Base-by-base conservation (phyloP, 2,113 vertebrate species). In the Prionailurus viverrinus region DNA sequence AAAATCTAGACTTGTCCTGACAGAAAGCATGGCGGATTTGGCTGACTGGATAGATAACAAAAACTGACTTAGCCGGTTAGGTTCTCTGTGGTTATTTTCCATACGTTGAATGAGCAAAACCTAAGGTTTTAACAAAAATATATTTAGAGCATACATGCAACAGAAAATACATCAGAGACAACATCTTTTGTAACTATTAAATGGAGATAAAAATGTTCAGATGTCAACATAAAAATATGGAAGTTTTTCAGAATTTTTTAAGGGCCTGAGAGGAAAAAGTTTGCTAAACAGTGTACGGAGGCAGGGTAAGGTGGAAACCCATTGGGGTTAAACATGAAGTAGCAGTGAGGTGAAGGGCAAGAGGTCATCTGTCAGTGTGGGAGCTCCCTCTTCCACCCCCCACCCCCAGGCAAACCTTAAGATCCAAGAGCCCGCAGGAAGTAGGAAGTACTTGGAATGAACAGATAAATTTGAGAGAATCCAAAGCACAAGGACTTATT, bases 61-160 rank as follows among this genome's bases (percentile, higher is more conserved):
- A 74, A 68, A 76, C 61, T 36, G 16, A 93, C 29, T 82, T 80
- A n/a, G 23, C 15, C 41, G n/a, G 10, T 74, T 87, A 90, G 79
- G 23, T 73, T 96, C 39, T 83, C 3, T 8, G 29, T 16, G 25
- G 66, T 86, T 51, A 45, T 87, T 93, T 96, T 84, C 51, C 36
- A 78, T 48, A 45, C 14, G 66, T 1, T 14, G 29, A 73, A 82
- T 78, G 66, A 73, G 29, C 4, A 93, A 97, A 88, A 92, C 55
- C 39, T 91, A 36, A 55, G 33, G 29, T 93, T 81, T 91, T 87
- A 55, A 92, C 61, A 87, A 86, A 93, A 95, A 93, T 33, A 27
- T 61, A 69, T 13, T 92, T 82, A 69, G 31, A 94, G 81, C 8
- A 88, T 53, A 58, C 48, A 80, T 63, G 66, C 3, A 53, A 79